Percentiles rank a stretch among this genome's conserved stretches.
Conservation (phyloP, 2,888 invertebrate species). For the Drosophila falleni region DNA sequence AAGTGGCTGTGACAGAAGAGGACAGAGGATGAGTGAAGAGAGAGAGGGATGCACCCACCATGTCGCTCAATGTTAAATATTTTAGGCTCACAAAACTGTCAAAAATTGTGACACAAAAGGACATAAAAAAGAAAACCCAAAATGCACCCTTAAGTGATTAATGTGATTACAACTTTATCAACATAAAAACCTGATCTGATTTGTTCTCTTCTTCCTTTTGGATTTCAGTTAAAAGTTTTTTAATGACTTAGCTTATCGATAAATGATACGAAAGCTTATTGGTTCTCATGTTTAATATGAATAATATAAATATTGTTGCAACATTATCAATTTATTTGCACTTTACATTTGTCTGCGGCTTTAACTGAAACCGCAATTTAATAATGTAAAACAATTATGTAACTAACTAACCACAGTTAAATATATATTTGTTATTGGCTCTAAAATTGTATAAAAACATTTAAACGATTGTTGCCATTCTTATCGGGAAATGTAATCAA, state of each 20-base stretch:
- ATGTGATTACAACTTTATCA: conserved; percentile 35
- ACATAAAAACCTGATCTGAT: conserved; percentile 6
- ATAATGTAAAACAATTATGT: conserved; percentile 18
- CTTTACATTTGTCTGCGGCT: conserved; percentile 10
- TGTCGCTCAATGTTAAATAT: conserved; percentile 21
- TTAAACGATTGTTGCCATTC: not conserved
- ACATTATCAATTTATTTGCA: conserved; percentile 11
- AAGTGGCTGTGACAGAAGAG: conserved; percentile 57
- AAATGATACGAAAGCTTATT: conserved; percentile 9
- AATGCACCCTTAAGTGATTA: conserved; percentile 25
- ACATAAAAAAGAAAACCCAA: conserved; percentile 5
- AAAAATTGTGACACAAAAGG: conserved; percentile 25
- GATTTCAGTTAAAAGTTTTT: conserved; percentile 27
- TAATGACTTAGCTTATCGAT: conserved; percentile 64
- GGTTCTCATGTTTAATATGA: not conserved
- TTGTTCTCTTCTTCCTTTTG: not conserved
- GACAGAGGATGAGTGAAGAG: not conserved
- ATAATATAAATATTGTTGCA: conserved; percentile 6
- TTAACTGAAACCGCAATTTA: conserved; percentile 11
- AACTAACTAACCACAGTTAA: not conserved
- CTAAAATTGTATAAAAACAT: not conserved
- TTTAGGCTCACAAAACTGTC: conserved; percentile 37
- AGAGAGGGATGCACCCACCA: not conserved
- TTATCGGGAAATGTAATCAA: not conserved
- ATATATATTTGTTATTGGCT: not conserved